A percentile compares a stretch with the other conserved stretches of the same genome.
Conservation (phyloP, 2,888 invertebrate genomes). For the Cryptocephalus primarius region DNA sequence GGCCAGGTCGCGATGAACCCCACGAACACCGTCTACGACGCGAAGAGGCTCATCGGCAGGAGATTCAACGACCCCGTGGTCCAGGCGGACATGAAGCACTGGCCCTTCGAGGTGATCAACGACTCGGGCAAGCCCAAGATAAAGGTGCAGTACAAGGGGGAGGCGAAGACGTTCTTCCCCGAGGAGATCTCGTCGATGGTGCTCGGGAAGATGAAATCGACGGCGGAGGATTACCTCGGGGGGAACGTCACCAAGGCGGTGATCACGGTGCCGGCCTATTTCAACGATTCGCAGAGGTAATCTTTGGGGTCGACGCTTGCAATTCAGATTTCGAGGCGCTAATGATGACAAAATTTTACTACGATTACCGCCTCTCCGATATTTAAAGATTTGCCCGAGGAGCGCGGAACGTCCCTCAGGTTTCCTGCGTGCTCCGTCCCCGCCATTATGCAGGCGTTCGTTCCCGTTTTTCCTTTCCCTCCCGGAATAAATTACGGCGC, state of each 20-base stretch:
- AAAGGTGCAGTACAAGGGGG: slow-evolving; percentile 34
- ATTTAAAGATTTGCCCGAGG: too few species aligned
- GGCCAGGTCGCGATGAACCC: slow-evolving; percentile 53
- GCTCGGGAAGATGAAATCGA: slow-evolving; percentile 47
- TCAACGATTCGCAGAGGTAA: slow-evolving; percentile 50
- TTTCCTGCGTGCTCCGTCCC: too few species aligned
- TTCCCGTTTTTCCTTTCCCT: too few species aligned
- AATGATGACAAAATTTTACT: too few species aligned
- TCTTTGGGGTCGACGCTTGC: too few species aligned
- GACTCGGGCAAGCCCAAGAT: slow-evolving; percentile 38
- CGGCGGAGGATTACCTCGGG: slow-evolving; percentile 38
- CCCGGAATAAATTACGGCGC: too few species aligned
- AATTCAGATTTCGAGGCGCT: too few species aligned
- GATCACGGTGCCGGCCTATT: slow-evolving; percentile 51
- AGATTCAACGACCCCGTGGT: slow-evolving; percentile 51
- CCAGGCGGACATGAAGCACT: slow-evolving; percentile 52
- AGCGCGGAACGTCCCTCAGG: too few species aligned
- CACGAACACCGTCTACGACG: slow-evolving; percentile 60
- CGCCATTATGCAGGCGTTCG: too few species aligned
- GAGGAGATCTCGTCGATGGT: slow-evolving; percentile 49
- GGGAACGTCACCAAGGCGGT: slow-evolving; percentile 40
- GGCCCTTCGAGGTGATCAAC: slow-evolving; percentile 50
- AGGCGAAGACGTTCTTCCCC: slow-evolving; percentile 37
- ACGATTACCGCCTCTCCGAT: too few species aligned
- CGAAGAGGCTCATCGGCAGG: slow-evolving; percentile 63